A percentile compares a stretch with the other conserved stretches of the same genome.
These are phyloP conservation scores for Melanaphis sacchari DNA, from an alignment of 1,140 invertebrate genomes.

Conservation along the genomic window DNA sequence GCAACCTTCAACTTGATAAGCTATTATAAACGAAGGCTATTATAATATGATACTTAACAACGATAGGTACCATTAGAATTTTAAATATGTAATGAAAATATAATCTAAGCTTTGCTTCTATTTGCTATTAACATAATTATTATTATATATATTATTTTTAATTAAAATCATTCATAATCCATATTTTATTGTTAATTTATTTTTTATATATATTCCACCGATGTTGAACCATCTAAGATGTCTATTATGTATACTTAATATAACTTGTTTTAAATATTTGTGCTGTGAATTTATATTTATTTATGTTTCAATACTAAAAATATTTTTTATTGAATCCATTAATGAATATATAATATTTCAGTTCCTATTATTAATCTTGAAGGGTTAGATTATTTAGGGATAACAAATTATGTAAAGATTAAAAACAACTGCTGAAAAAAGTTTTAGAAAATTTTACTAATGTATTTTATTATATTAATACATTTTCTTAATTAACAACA, in stretches of 20 bases:
- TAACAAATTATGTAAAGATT: no score
- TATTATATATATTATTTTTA: neutral
- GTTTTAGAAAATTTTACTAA: neutral
- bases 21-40: neutral
- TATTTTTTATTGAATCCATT: neutral
- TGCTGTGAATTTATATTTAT: neutral
- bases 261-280: neutral
- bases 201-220: neutral
- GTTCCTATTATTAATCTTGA: neutral
- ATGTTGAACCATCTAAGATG: neutral
- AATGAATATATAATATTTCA: neutral
- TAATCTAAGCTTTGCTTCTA: neutral
- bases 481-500: no score
- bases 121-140: neutral
- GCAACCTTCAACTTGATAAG: conserved; percentile 25
- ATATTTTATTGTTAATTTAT: neutral
- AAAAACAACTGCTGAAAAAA: neutral
- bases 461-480: neutral
- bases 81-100: neutral
- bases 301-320: neutral
- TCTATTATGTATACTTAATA: neutral
- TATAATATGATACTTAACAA: neutral
- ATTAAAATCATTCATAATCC: neutral
- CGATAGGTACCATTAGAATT: neutral
- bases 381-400: no score